Base-by-base conservation (phyloP, 2,797 vertebrate genomes). In the Myripristis jacobus region DNA sequence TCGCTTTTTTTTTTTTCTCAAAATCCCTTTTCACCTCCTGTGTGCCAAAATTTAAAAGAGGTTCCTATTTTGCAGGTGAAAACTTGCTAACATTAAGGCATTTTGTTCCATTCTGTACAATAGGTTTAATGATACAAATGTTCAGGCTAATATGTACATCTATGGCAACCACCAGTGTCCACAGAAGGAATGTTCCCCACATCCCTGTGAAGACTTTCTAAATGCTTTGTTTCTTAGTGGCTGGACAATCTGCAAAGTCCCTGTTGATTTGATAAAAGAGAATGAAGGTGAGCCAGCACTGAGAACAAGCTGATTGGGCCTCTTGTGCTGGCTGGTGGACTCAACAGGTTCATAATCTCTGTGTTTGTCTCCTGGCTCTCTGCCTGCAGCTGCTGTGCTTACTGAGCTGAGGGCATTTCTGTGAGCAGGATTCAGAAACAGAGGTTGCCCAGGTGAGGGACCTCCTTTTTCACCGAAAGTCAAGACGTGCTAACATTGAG, bases 301-400 rank as follows among this genome's bases (percentile, higher is more conserved):
- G n/a, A 25, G 29, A 24, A 18, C 24, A 3, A 47, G 19, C 46
- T 2, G 22, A 12, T 29, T 53, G 29, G 21, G 22, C 36, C 25
- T 47, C 60, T 46, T 8, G 15, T 47, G 50, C 38, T 61, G 70
- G 43, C 24, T 52, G 47, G 34, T n/a, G 52, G 73, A 73, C 47
- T 46, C 16, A 71, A 63, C 4, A 29, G 22, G 43, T 38, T 68
- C 56, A 68, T 60, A 63, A 59, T 58, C 34, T 18, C 25, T 44
- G 38, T 36, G 50, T 62, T 38, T 68, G 43, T 64, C 38, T 18
- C 15, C 51, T 55, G 48, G 55, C 18, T 27, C 22, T 16, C 22
- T 43, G 44, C 41, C 25, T 19, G 46, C 41, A 15, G 18, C 25
- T 43, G 44, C 36, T 50, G 55, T 62, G 29, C 43, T 34, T 8